Percentiles rank a stretch among this genome's conserved stretches.
Conservation (phyloP, 2,888 invertebrate species). For the Yponomeuta cagnagella region DNA sequence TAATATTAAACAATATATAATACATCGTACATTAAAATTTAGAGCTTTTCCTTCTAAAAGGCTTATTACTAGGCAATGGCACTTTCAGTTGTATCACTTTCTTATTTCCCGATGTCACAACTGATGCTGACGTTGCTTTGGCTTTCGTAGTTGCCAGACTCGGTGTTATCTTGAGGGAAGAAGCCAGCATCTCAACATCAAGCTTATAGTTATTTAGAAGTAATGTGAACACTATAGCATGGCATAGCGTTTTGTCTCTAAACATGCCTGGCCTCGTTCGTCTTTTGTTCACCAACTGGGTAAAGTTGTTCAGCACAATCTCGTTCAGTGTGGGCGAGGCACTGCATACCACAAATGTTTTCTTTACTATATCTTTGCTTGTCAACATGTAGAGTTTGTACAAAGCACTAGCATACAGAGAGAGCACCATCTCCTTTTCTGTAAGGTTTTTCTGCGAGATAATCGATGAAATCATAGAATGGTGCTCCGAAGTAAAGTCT, state of each 20-base stretch:
- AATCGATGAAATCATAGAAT: constrained; percentile 37
- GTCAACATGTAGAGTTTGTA: constrained; percentile 34
- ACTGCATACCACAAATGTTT: constrained; percentile 38
- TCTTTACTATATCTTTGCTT: constrained; percentile 40
- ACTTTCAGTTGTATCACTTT: constrained; percentile 53
- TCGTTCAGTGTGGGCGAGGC: constrained; percentile 49
- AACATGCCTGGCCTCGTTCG: constrained; percentile 41
- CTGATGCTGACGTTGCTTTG: constrained; percentile 44
- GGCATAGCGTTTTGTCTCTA: constrained; percentile 56
- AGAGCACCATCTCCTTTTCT: constrained; percentile 35
- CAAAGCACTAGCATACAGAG: constrained; percentile 47
- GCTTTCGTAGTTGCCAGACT: constrained; percentile 41
- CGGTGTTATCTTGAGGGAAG: constrained; percentile 39
- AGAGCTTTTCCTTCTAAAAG: constrained; percentile 43
- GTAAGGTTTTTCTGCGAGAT: constrained; percentile 29
- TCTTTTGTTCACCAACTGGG: constrained; percentile 33
- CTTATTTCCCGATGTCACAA: constrained; percentile 33
- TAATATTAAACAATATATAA: background rate
- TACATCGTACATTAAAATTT: constrained; percentile 34
- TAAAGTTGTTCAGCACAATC: constrained; percentile 44
- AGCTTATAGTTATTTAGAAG: constrained; percentile 53
- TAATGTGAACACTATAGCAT: constrained; percentile 51
- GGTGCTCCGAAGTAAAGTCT: constrained; percentile 35
- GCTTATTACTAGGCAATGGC: constrained; percentile 34
- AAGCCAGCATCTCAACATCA: constrained; percentile 43